These are phyloP conservation scores for Lepidotrigona ventralis DNA, from an alignment of 1,140 invertebrate genomes.

Conservation along the genomic window DNA sequence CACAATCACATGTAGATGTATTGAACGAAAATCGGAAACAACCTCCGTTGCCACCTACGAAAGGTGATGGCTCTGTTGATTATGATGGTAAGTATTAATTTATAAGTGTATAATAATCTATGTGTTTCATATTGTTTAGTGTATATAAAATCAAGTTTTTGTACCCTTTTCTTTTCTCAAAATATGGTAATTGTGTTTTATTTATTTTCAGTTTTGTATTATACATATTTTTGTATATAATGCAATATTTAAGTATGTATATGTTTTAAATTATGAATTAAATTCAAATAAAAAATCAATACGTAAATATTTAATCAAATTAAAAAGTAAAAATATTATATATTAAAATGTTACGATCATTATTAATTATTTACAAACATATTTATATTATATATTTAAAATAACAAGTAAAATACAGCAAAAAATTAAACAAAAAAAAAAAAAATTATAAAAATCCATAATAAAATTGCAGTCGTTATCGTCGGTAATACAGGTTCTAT, in stretches of 20 bases:
- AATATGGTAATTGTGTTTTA: neutral
- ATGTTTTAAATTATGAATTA: neutral
- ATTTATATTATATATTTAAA: neutral
- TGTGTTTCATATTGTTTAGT: neutral
- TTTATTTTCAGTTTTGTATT: neutral
- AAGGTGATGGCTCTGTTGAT: conserved; percentile 84
- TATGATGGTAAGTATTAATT: conserved; percentile 83
- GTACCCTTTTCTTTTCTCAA: neutral
- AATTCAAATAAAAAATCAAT: neutral
- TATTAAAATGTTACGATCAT: neutral
- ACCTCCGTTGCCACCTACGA: conserved; percentile 79
- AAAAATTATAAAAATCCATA: neutral
- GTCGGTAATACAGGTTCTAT: conserved; percentile 54
- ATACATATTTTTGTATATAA: neutral
- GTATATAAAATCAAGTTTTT: neutral
- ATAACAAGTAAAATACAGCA: neutral
- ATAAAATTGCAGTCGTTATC: conserved; percentile 6
- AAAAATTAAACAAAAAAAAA: neutral
- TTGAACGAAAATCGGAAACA: conserved; percentile 66
- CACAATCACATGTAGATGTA: conserved; percentile 44
- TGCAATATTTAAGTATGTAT: neutral
- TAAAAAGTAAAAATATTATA: neutral
- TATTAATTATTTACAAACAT: neutral
- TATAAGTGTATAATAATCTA: neutral
- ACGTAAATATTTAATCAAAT: neutral